These are phyloP conservation scores for Porites lutea DNA, from an alignment of 64 coral and sea anemone genomes.

Conservation along the genomic window DNA sequence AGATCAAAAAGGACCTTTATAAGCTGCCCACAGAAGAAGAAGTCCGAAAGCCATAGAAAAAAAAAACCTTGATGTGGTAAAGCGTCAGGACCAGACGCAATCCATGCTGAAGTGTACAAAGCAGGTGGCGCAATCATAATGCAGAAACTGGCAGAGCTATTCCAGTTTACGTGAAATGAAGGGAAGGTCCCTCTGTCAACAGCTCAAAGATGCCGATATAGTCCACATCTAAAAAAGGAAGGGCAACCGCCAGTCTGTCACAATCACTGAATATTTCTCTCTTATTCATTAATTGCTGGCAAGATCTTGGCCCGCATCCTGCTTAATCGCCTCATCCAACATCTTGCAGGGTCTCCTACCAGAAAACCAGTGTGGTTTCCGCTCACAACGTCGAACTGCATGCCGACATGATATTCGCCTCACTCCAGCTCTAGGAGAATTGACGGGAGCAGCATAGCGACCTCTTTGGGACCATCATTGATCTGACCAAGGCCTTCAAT, in stretches of 20 bases:
- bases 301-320: slow-evolving; percentile 47
- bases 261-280: no score
- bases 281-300: no score
- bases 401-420: slow-evolving; percentile 41
- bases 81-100: slow-evolving; percentile 25
- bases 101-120: slow-evolving; percentile 22
- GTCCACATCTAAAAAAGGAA: slow-evolving; percentile 32
- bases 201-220: slow-evolving; percentile 20
- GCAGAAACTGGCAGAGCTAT: background rate
- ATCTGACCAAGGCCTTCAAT: slow-evolving; percentile 51
- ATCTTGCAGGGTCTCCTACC: slow-evolving; percentile 9
- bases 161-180: background rate
- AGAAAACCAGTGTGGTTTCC: slow-evolving; percentile 17
- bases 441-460: slow-evolving; percentile 26
- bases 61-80: slow-evolving; percentile 30
- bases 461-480: slow-evolving; percentile 40
- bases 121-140: background rate
- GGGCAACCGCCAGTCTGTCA: background rate
- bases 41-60: slow-evolving; percentile 8
- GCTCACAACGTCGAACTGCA: background rate
- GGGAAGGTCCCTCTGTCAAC: background rate
- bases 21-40: slow-evolving; percentile 1
- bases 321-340: slow-evolving; percentile 35
- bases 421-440: no score
- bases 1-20: background rate